Percentiles rank a stretch among this genome's conserved stretches.
These are phyloP conservation scores for Labrus mixtus DNA, from an alignment of 2,113 vertebrate genomes.

Conservation along the genomic window DNA sequence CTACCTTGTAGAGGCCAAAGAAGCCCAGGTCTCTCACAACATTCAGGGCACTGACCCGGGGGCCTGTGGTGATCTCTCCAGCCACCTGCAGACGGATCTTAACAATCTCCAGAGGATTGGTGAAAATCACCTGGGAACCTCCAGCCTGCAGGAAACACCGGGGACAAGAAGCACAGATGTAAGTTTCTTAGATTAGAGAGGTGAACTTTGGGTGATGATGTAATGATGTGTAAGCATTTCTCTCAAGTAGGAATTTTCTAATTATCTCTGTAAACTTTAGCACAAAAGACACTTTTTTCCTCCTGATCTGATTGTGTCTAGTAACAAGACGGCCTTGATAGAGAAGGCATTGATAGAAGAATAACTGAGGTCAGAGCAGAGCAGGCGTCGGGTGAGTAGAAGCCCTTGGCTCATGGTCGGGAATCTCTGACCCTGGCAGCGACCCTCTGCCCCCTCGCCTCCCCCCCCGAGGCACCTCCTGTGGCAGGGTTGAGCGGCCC, in stretches of 20 bases:
- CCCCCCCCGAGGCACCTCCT: constrained; percentile 85
- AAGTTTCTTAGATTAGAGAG: constrained; percentile 16
- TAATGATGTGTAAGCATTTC: constrained; percentile 77
- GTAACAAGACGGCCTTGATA: constrained; percentile 72
- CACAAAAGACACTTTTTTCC: constrained; percentile 73
- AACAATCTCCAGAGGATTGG: constrained; percentile 98
- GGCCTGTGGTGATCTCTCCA: constrained; percentile 96
- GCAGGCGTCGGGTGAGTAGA: constrained; percentile 82
- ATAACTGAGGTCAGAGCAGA: constrained; percentile 85
- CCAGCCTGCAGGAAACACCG: constrained; percentile 87
- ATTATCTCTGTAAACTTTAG: constrained; percentile 77
- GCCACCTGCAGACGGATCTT: constrained; percentile 99
- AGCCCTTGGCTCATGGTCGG: constrained; percentile 77
- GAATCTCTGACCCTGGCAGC: constrained; percentile 86
- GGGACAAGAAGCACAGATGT: constrained; percentile 5
- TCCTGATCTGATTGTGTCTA: constrained; percentile 40
- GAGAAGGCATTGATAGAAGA: constrained; percentile 83
- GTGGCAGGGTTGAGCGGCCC: constrained; percentile 80
- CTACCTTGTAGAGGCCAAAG: constrained; percentile 98
- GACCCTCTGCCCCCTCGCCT: constrained; percentile 88
- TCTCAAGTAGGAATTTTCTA: constrained; percentile 59
- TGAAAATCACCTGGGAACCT: constrained; percentile 98
- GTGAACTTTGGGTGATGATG: constrained; percentile 56
- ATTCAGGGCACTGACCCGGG: constrained; percentile 92
- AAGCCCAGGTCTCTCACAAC: constrained; percentile 94